phyloP scores from a whole-genome alignment of 1,140 invertebrate species.

The Phymastichus coffea region DNA sequence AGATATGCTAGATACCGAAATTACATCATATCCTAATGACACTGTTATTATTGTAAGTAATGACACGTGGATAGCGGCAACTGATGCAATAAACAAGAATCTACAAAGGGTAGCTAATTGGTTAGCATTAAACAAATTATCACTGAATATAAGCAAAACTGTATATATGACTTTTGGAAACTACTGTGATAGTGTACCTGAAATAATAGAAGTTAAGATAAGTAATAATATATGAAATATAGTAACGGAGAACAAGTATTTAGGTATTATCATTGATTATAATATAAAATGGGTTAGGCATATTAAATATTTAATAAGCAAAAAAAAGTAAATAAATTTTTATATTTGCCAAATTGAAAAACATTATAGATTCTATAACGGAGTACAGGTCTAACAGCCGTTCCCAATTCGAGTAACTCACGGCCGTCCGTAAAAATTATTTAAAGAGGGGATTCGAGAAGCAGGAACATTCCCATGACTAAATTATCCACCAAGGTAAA shows the following conservation, averaged over 20 bases:
- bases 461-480: too few species aligned
- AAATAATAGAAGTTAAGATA: neutral
- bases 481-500: too few species aligned
- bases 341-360: neutral
- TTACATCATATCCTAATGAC: neutral
- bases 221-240: neutral
- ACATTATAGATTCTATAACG: neutral
- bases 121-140: neutral
- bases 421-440: too few species aligned
- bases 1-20: too few species aligned
- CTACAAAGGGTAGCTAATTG: neutral
- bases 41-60: neutral
- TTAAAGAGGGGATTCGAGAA: too few species aligned
- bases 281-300: neutral
- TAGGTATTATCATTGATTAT: neutral
- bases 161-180: too few species aligned
- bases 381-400: too few species aligned
- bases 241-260: neutral
- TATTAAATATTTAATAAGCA: neutral
- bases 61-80: neutral
- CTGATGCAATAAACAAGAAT: neutral
- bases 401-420: too few species aligned
- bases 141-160: too few species aligned
- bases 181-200: too few species aligned
- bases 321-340: neutral